Evolutionary conservation across 2,113 vertebrate species (phyloP), one percentile per base, ranked within the genome.

Genomic region (Protobothrops flavoviridis): DNA sequence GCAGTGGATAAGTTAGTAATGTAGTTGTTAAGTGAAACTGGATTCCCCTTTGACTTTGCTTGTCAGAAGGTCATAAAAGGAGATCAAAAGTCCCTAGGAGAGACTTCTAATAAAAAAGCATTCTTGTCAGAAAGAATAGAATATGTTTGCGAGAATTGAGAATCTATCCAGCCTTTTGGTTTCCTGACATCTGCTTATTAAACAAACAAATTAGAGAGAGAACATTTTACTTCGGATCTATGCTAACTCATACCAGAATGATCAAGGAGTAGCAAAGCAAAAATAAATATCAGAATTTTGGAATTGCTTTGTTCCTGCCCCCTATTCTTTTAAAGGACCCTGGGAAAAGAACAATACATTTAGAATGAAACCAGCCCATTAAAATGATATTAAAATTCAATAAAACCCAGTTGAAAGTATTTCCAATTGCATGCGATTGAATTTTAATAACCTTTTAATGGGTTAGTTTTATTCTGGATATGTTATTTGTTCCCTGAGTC

Each of bases 351-450:
- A 64, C 4, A 52, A 52, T 91, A 81, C n/a, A 69, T 69, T 90
- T 61, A 20, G 17, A 90, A 91, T 52, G 29, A 53, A 91, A 53
- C 23, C 17, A 24, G 33, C 61, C 90, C 48, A 91, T 91, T 91
- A 91, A 91, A 74, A 74, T 53, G n/a, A 11, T 53, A 91, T 91
- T 81, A 91, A 74, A 74, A 91, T 91, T 74, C 90, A 91, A 91
- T 91, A 53, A 81, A 91, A 74, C 53, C 61, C 61, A 90, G n/a
- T 90, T 33, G 90, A 53, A 90, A 90, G 50, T 90, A 90, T 52
- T 90, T 90, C 52, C 15, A 29, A 23, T 91, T 74, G 48, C 29
- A 81, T 52, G 11, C n/a, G 6, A 33, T 91, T 91, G 64, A 81
- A 91, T 91, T 50, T 53, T 91, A 91, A 81, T 74, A 53, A 53